Evolutionary conservation across 2,797 vertebrate species (phyloP).

Genomic region (Rhadinocentrus ornatus): DNA sequence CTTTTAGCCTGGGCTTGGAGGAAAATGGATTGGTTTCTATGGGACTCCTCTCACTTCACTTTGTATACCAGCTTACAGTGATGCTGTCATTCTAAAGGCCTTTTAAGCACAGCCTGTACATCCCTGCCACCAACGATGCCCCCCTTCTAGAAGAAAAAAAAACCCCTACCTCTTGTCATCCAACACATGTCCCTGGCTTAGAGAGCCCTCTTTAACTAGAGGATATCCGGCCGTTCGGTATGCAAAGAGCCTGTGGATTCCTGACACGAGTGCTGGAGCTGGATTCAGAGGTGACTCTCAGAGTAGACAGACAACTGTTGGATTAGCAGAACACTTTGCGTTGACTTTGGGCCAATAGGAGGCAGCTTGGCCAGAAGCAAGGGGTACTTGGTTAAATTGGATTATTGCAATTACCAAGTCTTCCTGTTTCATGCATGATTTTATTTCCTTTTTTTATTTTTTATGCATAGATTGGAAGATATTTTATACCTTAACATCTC

Average conservation of each 20-base stretch:
- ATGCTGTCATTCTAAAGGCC: conserved; percentile 65
- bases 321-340: conserved; percentile 71
- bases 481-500: not conserved
- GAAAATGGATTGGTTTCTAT: conserved; percentile 49
- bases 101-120: conserved; percentile 61
- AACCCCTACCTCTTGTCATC: conserved; percentile 42
- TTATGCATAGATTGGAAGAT: not conserved
- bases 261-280: conserved; percentile 67
- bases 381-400: conserved; percentile 48
- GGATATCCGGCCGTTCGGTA: conserved; percentile 79
- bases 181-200: conserved; percentile 77
- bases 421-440: not conserved
- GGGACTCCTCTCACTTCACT: conserved; percentile 16
- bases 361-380: conserved; percentile 42
- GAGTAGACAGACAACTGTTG: conserved; percentile 76
- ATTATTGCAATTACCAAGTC: conserved; percentile 17
- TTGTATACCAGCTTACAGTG: conserved; percentile 48
- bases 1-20: conserved; percentile 45
- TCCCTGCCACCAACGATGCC: conserved; percentile 38
- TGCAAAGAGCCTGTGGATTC: conserved; percentile 79
- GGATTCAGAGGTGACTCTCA: conserved; percentile 80
- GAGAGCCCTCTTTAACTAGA: conserved; percentile 78
- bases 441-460: not conserved
- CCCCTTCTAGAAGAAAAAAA: not conserved
- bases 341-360: conserved; percentile 69